These are phyloP conservation scores for Spermophilus dauricus DNA, from an alignment of 2,113 vertebrate species.

Conservation along the genomic window DNA sequence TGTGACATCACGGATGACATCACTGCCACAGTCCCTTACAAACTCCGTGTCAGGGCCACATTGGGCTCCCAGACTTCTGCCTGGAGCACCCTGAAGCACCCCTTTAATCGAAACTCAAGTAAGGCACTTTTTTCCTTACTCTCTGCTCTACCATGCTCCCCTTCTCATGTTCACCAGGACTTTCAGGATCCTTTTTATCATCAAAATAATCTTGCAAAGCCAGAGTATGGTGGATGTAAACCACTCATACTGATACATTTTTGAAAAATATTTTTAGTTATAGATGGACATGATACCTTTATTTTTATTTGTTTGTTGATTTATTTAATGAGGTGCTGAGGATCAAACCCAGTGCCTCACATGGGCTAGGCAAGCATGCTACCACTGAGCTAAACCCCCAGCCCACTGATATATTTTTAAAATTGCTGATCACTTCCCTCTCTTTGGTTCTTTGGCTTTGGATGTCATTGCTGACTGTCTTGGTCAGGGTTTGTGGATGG, in stretches of 20 bases:
- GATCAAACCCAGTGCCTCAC: too few species aligned
- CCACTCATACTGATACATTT: background rate
- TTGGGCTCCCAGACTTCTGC: conserved; percentile 64
- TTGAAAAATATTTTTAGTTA: too few species aligned
- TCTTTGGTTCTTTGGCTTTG: background rate
- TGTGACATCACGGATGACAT: conserved; percentile 88
- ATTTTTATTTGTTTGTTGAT: too few species aligned
- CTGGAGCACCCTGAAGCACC: conserved; percentile 83
- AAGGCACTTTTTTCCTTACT: conserved; percentile 55
- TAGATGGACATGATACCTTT: too few species aligned
- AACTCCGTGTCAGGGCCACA: conserved; percentile 81
- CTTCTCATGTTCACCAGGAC: background rate
- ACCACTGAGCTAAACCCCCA: too few species aligned
- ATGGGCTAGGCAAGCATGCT: too few species aligned
- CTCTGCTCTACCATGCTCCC: fast-evolving
- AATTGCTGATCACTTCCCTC: background rate
- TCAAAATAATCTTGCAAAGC: conserved; percentile 24
- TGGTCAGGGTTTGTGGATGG: background rate
- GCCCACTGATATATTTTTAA: background rate
- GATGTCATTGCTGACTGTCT: background rate
- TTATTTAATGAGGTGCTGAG: too few species aligned
- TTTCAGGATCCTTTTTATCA: background rate
- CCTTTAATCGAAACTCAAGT: conserved; percentile 87
- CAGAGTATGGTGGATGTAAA: background rate
- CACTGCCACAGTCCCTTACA: conserved; percentile 86